Evolutionary conservation across 2,113 vertebrate species (phyloP).

Genomic region (Lepidothrix coronata): DNA sequence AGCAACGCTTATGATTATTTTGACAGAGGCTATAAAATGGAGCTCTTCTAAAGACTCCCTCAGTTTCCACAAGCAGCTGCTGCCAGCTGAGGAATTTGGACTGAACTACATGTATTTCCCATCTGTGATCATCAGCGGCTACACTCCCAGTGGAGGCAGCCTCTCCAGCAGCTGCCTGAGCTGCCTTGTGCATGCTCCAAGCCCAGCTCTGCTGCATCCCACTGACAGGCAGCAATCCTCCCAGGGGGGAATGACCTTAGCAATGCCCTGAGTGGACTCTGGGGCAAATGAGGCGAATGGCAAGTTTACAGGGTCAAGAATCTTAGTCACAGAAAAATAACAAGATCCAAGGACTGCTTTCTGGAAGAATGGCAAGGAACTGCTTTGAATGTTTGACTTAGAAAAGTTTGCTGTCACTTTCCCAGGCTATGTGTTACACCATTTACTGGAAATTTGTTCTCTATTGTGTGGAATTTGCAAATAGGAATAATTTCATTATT

Average conservation of each 20-base stretch:
- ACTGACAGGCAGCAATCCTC: not conserved
- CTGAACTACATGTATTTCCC: slow-evolving; percentile 1
- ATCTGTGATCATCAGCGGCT: not conserved
- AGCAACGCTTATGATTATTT: slow-evolving; percentile 28
- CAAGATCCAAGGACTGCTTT: not conserved
- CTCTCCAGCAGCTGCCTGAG: not conserved
- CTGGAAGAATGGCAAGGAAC: not conserved
- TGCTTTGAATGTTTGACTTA: not conserved
- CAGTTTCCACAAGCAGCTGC: slow-evolving; percentile 25
- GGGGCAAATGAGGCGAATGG: not conserved
- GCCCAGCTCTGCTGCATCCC: not conserved
- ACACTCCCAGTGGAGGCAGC: not conserved
- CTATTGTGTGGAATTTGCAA: not conserved
- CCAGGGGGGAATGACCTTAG: not conserved
- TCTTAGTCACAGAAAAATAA: not conserved
- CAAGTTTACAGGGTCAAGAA: not conserved
- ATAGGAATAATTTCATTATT: not conserved
- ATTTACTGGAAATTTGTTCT: not conserved
- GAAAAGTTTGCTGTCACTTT: not conserved
- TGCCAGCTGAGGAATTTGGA: slow-evolving; percentile 52
- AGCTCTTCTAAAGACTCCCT: slow-evolving; percentile 3
- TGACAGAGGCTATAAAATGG: slow-evolving; percentile 46
- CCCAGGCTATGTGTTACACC: not conserved
- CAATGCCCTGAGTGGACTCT: not conserved
- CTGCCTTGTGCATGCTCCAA: not conserved